Base-by-base conservation (phyloP, 2,113 vertebrate species). In the Pedionomus torquatus region DNA sequence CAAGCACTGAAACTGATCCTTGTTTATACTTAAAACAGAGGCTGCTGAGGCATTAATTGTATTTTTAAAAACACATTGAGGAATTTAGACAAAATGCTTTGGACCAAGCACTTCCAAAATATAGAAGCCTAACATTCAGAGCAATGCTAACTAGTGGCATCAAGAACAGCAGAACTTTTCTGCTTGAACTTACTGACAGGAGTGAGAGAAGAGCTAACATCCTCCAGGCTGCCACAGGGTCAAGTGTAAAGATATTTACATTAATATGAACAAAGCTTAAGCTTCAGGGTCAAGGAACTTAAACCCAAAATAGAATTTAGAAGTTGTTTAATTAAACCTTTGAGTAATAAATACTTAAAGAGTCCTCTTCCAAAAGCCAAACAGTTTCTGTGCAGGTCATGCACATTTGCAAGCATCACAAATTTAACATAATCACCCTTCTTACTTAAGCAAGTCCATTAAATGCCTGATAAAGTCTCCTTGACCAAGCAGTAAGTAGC, bases 361-460 rank as follows among this genome's bases (percentile, higher is more conserved):
- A 10, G 18, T 70, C 31, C 8, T 52, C 51, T 87, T 74, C 41
- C 30, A 33, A 66, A 71, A 71, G 23, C 5, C 52, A 77, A 71
- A 44, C n/a, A 10, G 24, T 18, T 92, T 78, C 63, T 81, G 14
- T 39, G 52, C 37, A 37, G 55, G 46, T 37, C 37, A 37, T 6
- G 46, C n/a, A 76, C 49, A 77, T 60, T 30, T 64, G 33, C 16
- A 94, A 92, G 35, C 33, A 46, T 41, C 41, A 79, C 30, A 93
- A 94, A 76, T 58, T 68, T 30, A 93, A 44, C 44, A 43, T 4
- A 48, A 55, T 52, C 48, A 75, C 4, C 72, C 55, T 46, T 84
- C 99, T 99, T 89, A 99, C 99, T 99, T 99, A 28, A 99, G 98
- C 94, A 99, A 98, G 96, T 99, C 99, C 99, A 99, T 99, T 76